Base-by-base conservation (phyloP, 2,113 vertebrate genomes). In the Alaudala cheleensis region DNA sequence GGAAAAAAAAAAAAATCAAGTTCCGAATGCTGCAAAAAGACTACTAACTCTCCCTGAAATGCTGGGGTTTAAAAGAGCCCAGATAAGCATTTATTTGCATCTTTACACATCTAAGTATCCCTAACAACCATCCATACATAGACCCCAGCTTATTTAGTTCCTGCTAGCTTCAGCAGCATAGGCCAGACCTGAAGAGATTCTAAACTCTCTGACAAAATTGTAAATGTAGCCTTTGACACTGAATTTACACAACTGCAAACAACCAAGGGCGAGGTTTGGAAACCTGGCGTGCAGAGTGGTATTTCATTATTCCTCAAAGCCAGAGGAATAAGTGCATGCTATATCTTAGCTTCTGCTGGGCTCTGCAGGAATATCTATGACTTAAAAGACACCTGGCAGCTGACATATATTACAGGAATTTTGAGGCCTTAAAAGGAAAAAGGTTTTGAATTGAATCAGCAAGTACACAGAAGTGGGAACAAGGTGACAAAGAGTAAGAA, bases 351-450 rank as follows among this genome's bases (percentile, higher is more conserved):
- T 81, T 76, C 71, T 88, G 91, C 57, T 5, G 2, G 62, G 83
- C 80, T 92, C 71, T 73, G 83, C 80, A 80, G 71, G 54, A 80
- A 20, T 69, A 81, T 66, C 88, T 81, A 1, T 4, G 58, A 39
- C 81, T 74, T 78, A 56, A 62, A 50, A 86, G 80, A 79, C 57
- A 89, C 78, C 73, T 85, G 81, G 39, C 72, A 86, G 83, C 72
- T 58, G 28, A 82, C 49, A 21, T 4, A 74, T 21, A 22, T 58
- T 40, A 80, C 77, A 91, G 47, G 80, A 91, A 89, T 60, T 66
- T 54, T 25, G 22, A 91, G 57, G 57, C 37, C 58, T 94, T 81
- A 57, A 66, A n/a, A 81, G 42, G 44, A 64, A 74, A 34, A 77
- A 61, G 7, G 62, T 40, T 74, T 88, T 42, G 74, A 62, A 72